Percentiles rank a stretch among this genome's conserved stretches.
Conservation (phyloP, 2,113 vertebrate species). For the Glaucomys volans region DNA sequence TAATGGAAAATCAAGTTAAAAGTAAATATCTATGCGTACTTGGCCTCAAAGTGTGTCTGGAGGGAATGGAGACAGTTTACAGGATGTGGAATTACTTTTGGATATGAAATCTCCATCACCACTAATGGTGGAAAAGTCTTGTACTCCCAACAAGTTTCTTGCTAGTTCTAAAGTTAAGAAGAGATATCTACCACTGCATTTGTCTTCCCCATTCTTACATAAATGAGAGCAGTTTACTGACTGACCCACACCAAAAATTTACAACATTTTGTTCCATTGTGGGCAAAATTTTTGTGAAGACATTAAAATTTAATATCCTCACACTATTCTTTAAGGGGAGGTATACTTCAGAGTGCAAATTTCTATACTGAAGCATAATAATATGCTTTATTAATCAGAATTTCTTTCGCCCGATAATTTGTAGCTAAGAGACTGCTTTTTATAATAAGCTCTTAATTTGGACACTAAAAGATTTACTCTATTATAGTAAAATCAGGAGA, state of each 20-base stretch:
- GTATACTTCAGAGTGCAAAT: not conserved
- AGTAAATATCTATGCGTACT: conserved; percentile 4
- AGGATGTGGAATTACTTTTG: conserved; percentile 51
- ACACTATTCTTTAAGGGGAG: not conserved
- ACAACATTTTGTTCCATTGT: not conserved
- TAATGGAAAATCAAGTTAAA: conserved; percentile 72
- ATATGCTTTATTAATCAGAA: not conserved
- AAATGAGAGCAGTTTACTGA: not conserved
- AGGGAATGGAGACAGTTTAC: conserved; percentile 8
- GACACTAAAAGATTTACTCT: not conserved
- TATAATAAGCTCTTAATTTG: not conserved
- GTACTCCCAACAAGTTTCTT: conserved; percentile 4
- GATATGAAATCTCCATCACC: not conserved
- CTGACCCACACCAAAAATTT: not conserved
- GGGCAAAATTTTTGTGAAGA: not conserved
- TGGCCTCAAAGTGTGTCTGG: conserved; percentile 25
- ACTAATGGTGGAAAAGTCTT: conserved; percentile 55
- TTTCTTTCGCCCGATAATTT: not conserved
- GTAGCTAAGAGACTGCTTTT: not conserved
- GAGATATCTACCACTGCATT: not conserved
- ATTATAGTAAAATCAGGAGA: not conserved
- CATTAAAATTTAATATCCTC: not conserved
- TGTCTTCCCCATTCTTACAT: not conserved
- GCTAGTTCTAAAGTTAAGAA: not conserved
- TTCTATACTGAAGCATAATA: not conserved